Evolutionary conservation across 2,113 vertebrate species (phyloP).

Genomic region (Pterocles orientalis): DNA sequence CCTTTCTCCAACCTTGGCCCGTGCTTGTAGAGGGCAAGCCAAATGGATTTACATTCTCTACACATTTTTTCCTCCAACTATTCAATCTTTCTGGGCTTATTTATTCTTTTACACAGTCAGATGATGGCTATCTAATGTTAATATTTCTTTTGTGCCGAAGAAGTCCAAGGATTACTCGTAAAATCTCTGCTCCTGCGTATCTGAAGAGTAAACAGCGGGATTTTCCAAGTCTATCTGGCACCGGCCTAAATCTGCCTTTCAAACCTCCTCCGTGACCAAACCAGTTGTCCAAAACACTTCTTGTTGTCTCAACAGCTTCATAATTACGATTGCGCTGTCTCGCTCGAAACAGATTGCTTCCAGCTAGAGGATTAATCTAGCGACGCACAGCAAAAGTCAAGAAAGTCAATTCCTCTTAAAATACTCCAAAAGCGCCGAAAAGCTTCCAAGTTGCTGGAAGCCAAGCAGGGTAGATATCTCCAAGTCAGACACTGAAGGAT

Average conservation of each 20-base stretch:
- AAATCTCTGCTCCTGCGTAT: conserved; percentile 18
- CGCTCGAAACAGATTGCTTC: conserved; percentile 1
- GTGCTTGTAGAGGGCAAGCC: neutral
- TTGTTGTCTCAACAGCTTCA: conserved; percentile 28
- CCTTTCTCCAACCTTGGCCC: neutral
- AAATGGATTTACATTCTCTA: conserved; percentile 9
- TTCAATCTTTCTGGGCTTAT: neutral
- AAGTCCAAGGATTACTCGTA: conserved; percentile 19
- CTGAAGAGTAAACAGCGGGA: conserved; percentile 11
- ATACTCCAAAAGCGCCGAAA: neutral
- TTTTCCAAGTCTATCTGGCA: conserved; percentile 46
- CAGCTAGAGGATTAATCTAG: conserved; percentile 1
- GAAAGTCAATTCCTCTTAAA: conserved; percentile 27
- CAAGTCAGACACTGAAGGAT: conserved; percentile 5
- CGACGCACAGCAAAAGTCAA: neutral
- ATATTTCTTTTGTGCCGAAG: neutral
- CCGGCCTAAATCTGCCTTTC: conserved; percentile 48
- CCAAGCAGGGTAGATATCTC: neutral
- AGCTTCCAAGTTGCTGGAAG: neutral
- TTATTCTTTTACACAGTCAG: neutral
- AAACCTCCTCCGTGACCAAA: conserved; percentile 32
- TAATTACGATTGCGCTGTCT: neutral
- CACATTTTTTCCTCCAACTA: neutral
- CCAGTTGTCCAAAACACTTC: neutral
- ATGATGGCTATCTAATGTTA: neutral